Evolutionary conservation across 2,888 invertebrate species (phyloP).

Genomic region (Diarsia mendica): DNA sequence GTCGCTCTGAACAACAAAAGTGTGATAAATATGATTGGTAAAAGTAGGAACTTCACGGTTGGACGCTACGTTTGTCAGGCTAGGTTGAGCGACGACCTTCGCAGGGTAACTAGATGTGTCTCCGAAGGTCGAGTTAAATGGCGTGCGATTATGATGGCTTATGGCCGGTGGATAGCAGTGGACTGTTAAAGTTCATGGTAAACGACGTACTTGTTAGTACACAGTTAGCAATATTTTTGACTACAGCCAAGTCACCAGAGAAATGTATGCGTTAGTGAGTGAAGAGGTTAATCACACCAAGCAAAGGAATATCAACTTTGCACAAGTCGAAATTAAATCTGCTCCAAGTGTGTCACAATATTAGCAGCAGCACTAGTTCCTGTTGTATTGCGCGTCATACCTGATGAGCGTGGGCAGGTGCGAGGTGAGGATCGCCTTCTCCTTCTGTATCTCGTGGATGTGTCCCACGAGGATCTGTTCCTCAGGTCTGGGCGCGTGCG

Average conservation of each 20-base stretch:
- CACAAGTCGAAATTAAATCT: not conserved
- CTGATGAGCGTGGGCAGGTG: slow-evolving; percentile 94
- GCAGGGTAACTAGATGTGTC: not conserved
- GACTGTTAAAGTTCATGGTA: not conserved
- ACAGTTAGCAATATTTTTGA: not conserved
- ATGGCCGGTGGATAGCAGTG: not conserved
- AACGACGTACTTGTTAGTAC: not conserved
- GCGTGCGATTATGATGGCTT: not conserved
- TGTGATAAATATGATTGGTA: not conserved
- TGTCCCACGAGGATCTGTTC: slow-evolving; percentile 94
- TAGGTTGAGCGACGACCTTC: not conserved
- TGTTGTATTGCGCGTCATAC: slow-evolving; percentile 53
- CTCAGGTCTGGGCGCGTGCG: slow-evolving; percentile 91
- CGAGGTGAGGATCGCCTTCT: slow-evolving; percentile 95
- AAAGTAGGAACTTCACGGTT: not conserved
- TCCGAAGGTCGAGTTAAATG: not conserved
- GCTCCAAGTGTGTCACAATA: not conserved
- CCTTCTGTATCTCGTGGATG: slow-evolving; percentile 95
- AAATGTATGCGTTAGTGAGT: not conserved
- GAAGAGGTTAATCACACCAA: no score
- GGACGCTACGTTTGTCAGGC: not conserved
- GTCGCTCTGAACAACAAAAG: slow-evolving; percentile 90
- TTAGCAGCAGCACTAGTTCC: slow-evolving; percentile 15
- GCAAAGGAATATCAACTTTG: not conserved
- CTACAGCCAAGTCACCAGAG: not conserved